These are phyloP conservation scores for Physeter macrocephalus DNA, from an alignment of 2,113 vertebrate genomes.

Conservation along the genomic window DNA sequence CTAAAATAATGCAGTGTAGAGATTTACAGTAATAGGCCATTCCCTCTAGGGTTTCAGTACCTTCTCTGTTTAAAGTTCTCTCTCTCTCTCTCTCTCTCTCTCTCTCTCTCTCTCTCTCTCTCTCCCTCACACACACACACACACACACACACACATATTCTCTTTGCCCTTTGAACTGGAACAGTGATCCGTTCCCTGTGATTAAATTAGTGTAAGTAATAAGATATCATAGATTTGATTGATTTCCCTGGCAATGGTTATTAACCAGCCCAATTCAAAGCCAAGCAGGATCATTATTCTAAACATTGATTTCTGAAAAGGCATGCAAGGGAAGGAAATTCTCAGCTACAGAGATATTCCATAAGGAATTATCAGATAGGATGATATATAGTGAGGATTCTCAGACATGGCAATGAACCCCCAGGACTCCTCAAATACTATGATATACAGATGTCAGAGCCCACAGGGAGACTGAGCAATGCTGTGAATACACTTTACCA, in stretches of 20 bases:
- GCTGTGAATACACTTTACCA: conserved; percentile 30
- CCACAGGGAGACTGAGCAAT: neutral
- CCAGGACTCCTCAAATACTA: conserved; percentile 32
- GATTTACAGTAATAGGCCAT: conserved; percentile 19
- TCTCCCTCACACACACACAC: neutral
- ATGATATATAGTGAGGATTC: conserved; percentile 60
- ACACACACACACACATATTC: conserved; percentile 46
- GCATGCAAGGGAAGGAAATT: conserved; percentile 68
- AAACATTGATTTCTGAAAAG: conserved; percentile 90
- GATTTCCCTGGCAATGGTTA: conserved; percentile 93
- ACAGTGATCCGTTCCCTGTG: conserved; percentile 93
- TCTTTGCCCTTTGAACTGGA: conserved; percentile 84
- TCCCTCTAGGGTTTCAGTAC: conserved; percentile 5
- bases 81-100: no score
- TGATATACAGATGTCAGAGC: conserved; percentile 36
- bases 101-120: neutral
- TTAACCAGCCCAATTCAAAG: conserved; percentile 92
- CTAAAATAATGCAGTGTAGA: neutral
- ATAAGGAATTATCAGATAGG: conserved; percentile 70
- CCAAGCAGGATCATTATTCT: conserved; percentile 93
- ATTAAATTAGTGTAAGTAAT: conserved; percentile 99
- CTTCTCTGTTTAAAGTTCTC: neutral
- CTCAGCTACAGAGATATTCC: conserved; percentile 69
- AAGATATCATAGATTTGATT: conserved; percentile 98
- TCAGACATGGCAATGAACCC: conserved; percentile 58